These are phyloP conservation scores for Zaprionus camerounensis DNA, from an alignment of 1,140 invertebrate genomes.

Conservation along the genomic window DNA sequence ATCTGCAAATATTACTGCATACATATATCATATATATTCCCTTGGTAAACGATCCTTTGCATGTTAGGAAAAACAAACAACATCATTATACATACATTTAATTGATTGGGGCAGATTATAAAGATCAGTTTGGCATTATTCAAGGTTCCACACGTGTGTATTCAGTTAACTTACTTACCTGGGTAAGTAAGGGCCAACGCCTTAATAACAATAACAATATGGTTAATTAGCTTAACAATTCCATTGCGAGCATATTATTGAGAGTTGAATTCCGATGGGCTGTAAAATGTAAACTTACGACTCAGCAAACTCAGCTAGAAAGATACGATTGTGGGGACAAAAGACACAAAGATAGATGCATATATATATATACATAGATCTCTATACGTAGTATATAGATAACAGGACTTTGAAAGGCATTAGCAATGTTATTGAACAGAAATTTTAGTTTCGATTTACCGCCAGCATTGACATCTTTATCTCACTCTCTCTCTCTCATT, in stretches of 20 bases:
- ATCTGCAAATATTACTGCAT: neutral
- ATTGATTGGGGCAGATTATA: neutral
- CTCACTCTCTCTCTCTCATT: slow-evolving; percentile 36
- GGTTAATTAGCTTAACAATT: slow-evolving; percentile 40
- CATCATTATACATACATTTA: neutral
- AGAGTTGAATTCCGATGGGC: slow-evolving; percentile 47
- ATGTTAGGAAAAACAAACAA: slow-evolving; percentile 11
- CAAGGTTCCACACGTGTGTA: slow-evolving; percentile 43
- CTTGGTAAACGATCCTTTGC: neutral
- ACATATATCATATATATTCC: neutral
- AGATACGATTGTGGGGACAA: slow-evolving; percentile 44
- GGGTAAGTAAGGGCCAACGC: slow-evolving; percentile 6
- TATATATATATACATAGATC: slow-evolving; percentile 30
- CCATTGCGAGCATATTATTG: slow-evolving; percentile 41
- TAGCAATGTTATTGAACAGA: slow-evolving; percentile 54
- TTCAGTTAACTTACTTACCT: slow-evolving; percentile 36
- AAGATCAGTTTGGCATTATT: slow-evolving; percentile 14
- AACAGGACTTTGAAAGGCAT: slow-evolving; percentile 55
- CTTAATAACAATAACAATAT: slow-evolving; percentile 19
- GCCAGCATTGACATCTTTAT: slow-evolving; percentile 34
- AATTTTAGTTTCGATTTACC: slow-evolving; percentile 50
- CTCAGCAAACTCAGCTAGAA: slow-evolving; percentile 50
- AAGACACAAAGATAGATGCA: slow-evolving; percentile 40
- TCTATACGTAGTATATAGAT: slow-evolving; percentile 42
- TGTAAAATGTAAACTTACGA: slow-evolving; percentile 61